Base-by-base conservation (phyloP, 2,113 vertebrate genomes). In the Pachypanchax playfairii region DNA sequence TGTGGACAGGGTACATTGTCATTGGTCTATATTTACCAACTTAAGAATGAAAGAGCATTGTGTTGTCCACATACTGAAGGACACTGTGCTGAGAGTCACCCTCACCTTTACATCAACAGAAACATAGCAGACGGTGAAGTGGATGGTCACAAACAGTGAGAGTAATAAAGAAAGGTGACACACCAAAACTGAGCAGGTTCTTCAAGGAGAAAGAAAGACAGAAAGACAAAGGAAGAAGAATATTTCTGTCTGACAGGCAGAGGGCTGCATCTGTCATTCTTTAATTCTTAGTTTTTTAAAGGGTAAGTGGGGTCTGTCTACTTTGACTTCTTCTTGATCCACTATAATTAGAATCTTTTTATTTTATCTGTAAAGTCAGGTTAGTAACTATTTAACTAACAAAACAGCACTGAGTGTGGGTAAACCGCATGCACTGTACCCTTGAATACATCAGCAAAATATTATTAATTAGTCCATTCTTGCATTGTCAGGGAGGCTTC, bases 21-120 rank as follows among this genome's bases (percentile, higher is more conserved):
- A 83, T 70, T 59, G 73, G 66, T 90, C 92, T 92, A 93, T 91
- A 91, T 92, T 91, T 91, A 92, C 80, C 80, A 70, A 67, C 83
- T 86, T 83, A 75, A 83, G 79, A 74, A 85, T 84, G 87, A 85
- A 59, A 74, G 62, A 67, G 86, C 80, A 76, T 87, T 89, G 79
- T 85, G 77, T 77, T 59, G 76, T 77, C 67, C 75, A 79, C 82
- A 86, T 89, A 61, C 43, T 49, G 64, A 81, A 90, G 87, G 84
- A 73, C 82, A 72, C 67, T 82, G 58, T 83, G 64, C 66, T 43
- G 43, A 64, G 82, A 83, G 81, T 89, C 79, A 80, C 70, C 79
- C 62, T 67, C 42, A 29, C n/a, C 17, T 9, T 56, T 62, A 54
- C 64, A 78, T 81, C 64, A 60, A 26, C 22, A 50, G 56, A 59